These are phyloP conservation scores for Latrodectus elegans DNA, from an alignment of 2,888 invertebrate genomes.

Conservation along the genomic window DNA sequence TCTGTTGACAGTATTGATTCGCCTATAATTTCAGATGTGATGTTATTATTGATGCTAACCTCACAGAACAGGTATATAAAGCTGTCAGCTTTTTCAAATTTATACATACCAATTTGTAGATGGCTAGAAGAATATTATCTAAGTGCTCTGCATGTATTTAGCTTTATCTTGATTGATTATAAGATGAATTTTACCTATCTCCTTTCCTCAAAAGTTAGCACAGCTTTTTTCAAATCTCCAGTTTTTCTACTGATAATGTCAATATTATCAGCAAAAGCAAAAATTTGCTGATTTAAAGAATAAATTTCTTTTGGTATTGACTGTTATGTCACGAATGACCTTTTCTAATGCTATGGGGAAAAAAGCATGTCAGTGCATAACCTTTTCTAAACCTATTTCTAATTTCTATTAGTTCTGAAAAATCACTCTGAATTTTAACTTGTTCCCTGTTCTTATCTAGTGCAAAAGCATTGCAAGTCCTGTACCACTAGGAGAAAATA, in stretches of 20 bases:
- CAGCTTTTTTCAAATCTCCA: not conserved
- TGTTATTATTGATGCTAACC: no score
- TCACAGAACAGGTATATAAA: no score
- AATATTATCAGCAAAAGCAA: not conserved
- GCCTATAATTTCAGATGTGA: no score
- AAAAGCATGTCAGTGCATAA: not conserved
- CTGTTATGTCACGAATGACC: not conserved
- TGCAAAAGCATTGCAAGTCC: not conserved
- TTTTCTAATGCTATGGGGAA: slow-evolving; percentile 5
- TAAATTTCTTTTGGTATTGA: not conserved
- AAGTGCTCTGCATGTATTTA: not conserved
- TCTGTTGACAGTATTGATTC: no score
- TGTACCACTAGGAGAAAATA: not conserved
- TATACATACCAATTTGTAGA: no score
- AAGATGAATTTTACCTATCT: not conserved
- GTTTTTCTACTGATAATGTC: not conserved
- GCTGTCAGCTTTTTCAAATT: no score
- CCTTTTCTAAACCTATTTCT: not conserved
- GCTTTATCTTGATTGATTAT: not conserved
- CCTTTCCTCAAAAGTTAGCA: not conserved
- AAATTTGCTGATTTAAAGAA: slow-evolving; percentile 7
- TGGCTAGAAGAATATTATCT: no score
- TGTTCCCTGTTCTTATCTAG: not conserved
- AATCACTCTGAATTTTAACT: not conserved
- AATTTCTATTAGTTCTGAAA: not conserved